These are phyloP conservation scores for Phrixothrix hirtus DNA, from an alignment of 2,888 invertebrate species.

Conservation along the genomic window DNA sequence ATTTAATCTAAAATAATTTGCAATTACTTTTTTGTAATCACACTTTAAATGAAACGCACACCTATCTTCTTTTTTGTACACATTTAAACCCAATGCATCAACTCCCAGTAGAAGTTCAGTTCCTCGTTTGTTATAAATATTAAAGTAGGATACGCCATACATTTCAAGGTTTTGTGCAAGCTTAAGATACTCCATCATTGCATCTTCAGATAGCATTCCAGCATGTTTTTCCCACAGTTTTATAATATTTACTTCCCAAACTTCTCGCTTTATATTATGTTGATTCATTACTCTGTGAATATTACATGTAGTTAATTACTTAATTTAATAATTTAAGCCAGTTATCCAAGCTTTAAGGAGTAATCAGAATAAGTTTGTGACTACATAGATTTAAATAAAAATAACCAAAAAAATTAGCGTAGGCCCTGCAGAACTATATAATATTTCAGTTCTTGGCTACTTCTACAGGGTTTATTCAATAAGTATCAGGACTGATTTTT, in stretches of 20 bases:
- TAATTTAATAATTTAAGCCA: too few relatives aligned
- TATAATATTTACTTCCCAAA: slow-evolving; percentile 96
- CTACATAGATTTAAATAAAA: too few relatives aligned
- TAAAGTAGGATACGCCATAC: slow-evolving; percentile 98
- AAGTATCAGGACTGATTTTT: too few relatives aligned
- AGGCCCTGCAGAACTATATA: too few relatives aligned
- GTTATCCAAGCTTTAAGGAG: too few relatives aligned
- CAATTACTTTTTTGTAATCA: too few relatives aligned
- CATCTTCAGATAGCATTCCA: slow-evolving; percentile 90
- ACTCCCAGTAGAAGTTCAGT: slow-evolving; percentile 96
- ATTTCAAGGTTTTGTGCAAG: slow-evolving; percentile 96
- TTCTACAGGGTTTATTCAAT: too few relatives aligned
- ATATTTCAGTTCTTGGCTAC: too few relatives aligned
- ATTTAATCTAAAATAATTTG: slow-evolving; percentile 69
- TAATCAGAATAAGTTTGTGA: too few relatives aligned
- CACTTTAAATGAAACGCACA: slow-evolving; percentile 56
- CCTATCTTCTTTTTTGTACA: slow-evolving; percentile 97
- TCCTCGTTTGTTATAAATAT: slow-evolving; percentile 98
- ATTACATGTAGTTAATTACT: background rate
- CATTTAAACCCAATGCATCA: slow-evolving; percentile 95
- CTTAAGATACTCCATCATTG: slow-evolving; percentile 99
- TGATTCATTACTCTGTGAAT: slow-evolving; percentile 82
- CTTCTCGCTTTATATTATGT: slow-evolving; percentile 93
- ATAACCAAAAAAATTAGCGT: too few relatives aligned
- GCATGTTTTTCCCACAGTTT: slow-evolving; percentile 97